Percentiles rank a stretch among this genome's conserved stretches.
phyloP scores from a whole-genome alignment of 2,888 invertebrate species.

The Tineola bisselliella region DNA sequence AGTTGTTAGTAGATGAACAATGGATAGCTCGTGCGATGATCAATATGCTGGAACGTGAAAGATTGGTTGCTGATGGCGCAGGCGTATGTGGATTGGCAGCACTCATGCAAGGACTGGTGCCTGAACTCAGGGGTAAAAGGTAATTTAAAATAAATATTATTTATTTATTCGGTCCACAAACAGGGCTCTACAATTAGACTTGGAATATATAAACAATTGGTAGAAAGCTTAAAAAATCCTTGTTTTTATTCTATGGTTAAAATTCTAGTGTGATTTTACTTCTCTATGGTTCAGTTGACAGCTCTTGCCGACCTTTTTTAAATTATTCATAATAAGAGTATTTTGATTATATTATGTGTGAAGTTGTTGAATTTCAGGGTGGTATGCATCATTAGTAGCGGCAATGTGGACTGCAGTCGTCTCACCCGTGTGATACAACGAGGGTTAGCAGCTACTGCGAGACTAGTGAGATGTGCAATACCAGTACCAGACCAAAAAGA shows the following conservation, averaged over 20 bases:
- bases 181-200: too few relatives aligned
- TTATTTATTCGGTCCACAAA: too few relatives aligned
- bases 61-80: conserved; percentile 83
- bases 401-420: conserved; percentile 83
- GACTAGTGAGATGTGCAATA: conserved; percentile 74
- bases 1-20: conserved; percentile 73
- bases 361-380: too few relatives aligned
- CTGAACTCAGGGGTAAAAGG: conserved; percentile 80
- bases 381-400: conserved; percentile 79
- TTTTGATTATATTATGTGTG: too few relatives aligned
- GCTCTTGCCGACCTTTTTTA: conserved; percentile 11
- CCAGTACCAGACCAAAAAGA: conserved; percentile 78
- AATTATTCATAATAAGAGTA: too few relatives aligned
- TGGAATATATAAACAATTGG: too few relatives aligned
- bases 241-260: too few relatives aligned
- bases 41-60: conserved; percentile 75
- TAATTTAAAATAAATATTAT: conserved; percentile 24
- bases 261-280: too few relatives aligned
- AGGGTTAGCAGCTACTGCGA: conserved; percentile 79
- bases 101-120: conserved; percentile 75
- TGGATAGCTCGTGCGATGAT: conserved; percentile 76
- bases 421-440: conserved; percentile 80
- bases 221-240: too few relatives aligned
- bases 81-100: conserved; percentile 82
- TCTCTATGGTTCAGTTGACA: too few relatives aligned